Conservation (phyloP, 1,140 invertebrate genomes). For the Dendrolimus kikuchii region DNA sequence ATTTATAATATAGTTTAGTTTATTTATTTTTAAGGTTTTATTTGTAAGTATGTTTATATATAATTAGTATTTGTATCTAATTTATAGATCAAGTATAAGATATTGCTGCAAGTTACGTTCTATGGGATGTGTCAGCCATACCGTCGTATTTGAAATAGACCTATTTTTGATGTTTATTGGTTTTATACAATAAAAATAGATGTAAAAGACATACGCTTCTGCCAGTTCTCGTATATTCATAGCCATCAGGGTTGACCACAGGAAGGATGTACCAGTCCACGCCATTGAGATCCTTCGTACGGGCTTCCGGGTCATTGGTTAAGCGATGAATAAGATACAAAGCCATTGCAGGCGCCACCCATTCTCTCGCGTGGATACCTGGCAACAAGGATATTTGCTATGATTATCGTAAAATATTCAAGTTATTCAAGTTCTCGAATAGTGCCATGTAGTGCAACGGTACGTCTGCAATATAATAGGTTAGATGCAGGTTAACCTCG, state of each 20-base stretch:
- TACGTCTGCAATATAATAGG: too few species aligned
- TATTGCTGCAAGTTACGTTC: background rate
- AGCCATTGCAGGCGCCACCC: slow-evolving; percentile 79
- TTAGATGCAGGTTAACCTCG: too few species aligned
- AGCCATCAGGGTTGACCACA: slow-evolving; percentile 77
- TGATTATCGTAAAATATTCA: too few species aligned
- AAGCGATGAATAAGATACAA: slow-evolving; percentile 76
- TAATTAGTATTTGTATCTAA: too few species aligned
- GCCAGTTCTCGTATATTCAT: slow-evolving; percentile 71
- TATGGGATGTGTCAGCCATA: background rate
- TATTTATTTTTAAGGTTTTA: too few species aligned
- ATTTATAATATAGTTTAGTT: too few species aligned
- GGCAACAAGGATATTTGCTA: background rate
- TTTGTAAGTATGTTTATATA: too few species aligned
- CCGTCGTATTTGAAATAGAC: background rate
- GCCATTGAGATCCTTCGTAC: slow-evolving; percentile 62
- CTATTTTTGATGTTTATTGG: too few species aligned
- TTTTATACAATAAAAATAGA: too few species aligned
- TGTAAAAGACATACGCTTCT: slow-evolving; percentile 27
- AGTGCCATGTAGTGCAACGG: too few species aligned
- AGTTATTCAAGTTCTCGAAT: too few species aligned
- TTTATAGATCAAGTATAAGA: too few species aligned
- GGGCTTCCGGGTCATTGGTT: slow-evolving; percentile 45
- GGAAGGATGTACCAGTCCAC: slow-evolving; percentile 80
- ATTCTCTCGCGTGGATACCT: slow-evolving; percentile 78